phyloP scores from a whole-genome alignment of 1,140 invertebrate species.

The Oppia nitens region DNA sequence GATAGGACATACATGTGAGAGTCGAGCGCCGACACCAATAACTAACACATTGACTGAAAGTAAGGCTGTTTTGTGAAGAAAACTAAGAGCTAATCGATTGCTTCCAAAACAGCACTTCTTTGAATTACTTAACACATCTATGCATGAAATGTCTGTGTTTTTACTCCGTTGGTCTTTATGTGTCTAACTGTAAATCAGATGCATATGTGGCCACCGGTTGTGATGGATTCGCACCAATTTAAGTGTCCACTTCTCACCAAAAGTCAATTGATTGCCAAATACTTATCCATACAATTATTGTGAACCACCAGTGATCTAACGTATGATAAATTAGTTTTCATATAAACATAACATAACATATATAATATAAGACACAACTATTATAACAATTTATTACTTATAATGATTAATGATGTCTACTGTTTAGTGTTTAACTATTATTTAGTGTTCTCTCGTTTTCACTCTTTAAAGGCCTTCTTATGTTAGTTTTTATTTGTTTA shows the following conservation, averaged over 20 bases:
- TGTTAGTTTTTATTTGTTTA: background rate
- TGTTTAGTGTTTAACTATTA: no score
- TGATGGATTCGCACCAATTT: background rate
- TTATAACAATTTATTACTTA: background rate
- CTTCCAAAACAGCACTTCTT: background rate
- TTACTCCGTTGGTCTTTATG: no score
- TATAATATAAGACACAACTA: background rate
- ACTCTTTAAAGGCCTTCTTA: no score
- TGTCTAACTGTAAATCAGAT: background rate
- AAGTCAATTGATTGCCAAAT: background rate
- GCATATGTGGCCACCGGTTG: background rate
- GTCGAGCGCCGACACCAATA: background rate
- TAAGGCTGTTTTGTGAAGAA: background rate
- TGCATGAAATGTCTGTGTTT: background rate
- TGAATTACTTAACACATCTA: background rate
- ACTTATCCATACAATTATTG: background rate
- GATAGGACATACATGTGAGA: no score
- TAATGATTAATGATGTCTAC: background rate
- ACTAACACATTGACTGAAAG: background rate
- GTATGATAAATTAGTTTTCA: background rate
- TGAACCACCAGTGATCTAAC: background rate
- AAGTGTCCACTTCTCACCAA: background rate
- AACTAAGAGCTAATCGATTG: background rate
- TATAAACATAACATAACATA: background rate
- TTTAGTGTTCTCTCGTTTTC: no score